Conservation (phyloP, 2,888 invertebrate genomes). For the Ommatoiulus sabulosus region DNA sequence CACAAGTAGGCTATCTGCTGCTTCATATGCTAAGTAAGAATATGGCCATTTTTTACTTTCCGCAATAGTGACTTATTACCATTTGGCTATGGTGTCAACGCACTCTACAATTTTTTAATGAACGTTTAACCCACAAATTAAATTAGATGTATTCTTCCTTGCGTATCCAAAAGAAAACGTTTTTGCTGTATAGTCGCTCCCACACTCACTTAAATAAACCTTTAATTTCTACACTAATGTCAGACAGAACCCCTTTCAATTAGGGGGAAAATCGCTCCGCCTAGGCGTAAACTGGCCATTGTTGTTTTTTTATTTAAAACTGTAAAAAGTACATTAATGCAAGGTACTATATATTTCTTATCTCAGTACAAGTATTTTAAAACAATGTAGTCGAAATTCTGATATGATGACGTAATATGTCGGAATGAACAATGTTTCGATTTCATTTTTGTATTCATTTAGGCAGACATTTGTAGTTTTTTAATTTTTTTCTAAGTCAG, state of each 20-base stretch:
- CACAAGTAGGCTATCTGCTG: background rate
- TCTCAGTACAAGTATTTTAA: no score
- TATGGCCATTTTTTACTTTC: background rate
- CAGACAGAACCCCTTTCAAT: background rate
- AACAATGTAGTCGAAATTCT: no score
- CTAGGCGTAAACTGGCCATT: background rate
- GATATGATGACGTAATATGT: no score
- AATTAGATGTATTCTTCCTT: background rate
- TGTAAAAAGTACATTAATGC: no score
- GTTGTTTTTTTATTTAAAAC: no score
- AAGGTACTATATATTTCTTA: no score
- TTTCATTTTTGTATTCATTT: no score
- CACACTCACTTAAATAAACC: background rate
- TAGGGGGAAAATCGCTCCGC: background rate
- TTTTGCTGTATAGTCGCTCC: background rate
- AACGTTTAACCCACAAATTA: constrained; percentile 3
- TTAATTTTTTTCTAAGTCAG: no score
- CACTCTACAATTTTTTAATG: background rate
- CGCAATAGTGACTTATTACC: background rate
- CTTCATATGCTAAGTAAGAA: background rate
- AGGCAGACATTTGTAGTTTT: no score
- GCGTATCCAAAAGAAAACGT: background rate
- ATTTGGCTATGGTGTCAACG: constrained; percentile 19
- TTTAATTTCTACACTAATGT: constrained; percentile 19
- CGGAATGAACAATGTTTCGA: no score